phyloP scores from a whole-genome alignment of 2,888 invertebrate species.

The Microchrysa polita region DNA sequence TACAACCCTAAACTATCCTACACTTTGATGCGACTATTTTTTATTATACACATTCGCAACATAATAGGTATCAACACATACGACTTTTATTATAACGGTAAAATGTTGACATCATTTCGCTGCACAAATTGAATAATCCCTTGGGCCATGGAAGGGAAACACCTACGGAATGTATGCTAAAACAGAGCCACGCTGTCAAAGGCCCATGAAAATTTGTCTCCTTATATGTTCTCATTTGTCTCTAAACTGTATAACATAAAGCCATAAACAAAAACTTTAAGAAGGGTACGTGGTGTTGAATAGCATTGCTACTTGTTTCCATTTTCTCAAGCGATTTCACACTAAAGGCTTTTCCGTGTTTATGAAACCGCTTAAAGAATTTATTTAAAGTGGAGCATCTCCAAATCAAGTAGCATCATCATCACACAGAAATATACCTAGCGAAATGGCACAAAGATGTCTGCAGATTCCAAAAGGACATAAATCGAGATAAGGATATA shows the following conservation, averaged over 20 bases:
- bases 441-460: too few relatives aligned
- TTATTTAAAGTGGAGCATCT: not conserved
- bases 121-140: not conserved
- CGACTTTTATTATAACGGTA: too few relatives aligned
- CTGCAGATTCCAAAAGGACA: too few relatives aligned
- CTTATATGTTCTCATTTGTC: not conserved
- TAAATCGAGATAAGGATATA: too few relatives aligned
- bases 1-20: too few relatives aligned
- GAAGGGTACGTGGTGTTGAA: slow-evolving; percentile 22
- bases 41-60: too few relatives aligned
- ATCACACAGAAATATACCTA: too few relatives aligned
- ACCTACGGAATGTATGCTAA: not conserved
- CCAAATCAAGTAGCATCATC: too few relatives aligned
- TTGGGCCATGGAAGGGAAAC: not conserved
- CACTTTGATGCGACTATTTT: too few relatives aligned
- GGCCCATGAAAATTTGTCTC: not conserved
- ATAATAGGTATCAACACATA: too few relatives aligned
- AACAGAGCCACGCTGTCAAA: not conserved
- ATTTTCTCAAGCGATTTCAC: slow-evolving; percentile 28
- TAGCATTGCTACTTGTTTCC: slow-evolving; percentile 10
- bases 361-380: not conserved
- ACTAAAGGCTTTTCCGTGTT: slow-evolving; percentile 28
- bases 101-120: not conserved
- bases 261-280: not conserved
- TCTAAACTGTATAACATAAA: not conserved